Percentiles rank a stretch among this genome's conserved stretches.
Conservation (phyloP, 30 jellyfish, hydroid and myxozoan genomes). For the Cassiopea xamachana region DNA sequence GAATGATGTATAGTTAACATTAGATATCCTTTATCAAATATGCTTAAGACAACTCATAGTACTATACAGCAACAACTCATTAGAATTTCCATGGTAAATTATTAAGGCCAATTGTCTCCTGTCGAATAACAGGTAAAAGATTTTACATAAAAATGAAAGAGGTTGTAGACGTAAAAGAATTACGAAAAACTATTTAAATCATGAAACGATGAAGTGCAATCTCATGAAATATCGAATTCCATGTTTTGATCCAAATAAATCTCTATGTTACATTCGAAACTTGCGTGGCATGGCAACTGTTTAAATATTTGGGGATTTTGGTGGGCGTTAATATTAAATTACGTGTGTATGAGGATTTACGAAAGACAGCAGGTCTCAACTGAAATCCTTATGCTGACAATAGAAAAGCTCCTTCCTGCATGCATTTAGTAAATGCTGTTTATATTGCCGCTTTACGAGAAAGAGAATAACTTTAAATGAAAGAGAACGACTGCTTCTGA, state of each 20-base stretch:
- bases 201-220: neutral
- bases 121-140: no score
- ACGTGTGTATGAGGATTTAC: constrained; percentile 33
- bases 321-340: constrained; percentile 37
- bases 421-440: constrained; percentile 8
- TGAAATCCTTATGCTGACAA: constrained; percentile 36
- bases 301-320: constrained; percentile 49
- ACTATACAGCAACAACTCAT: neutral
- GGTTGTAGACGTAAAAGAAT: neutral
- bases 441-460: constrained; percentile 10
- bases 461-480: neutral
- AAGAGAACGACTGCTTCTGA: neutral
- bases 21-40: no score
- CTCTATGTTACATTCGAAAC: constrained; percentile 20
- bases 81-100: no score
- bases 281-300: constrained; percentile 47
- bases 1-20: no score
- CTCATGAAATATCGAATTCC: neutral
- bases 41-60: no score
- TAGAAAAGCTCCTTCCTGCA: constrained; percentile 33
- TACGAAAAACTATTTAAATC: neutral
- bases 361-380: constrained; percentile 25
- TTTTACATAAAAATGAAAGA: neutral
- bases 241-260: constrained; percentile 9
- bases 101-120: no score